Evolutionary conservation across 2,113 vertebrate species (phyloP).

Genomic region (Hylia prasina): DNA sequence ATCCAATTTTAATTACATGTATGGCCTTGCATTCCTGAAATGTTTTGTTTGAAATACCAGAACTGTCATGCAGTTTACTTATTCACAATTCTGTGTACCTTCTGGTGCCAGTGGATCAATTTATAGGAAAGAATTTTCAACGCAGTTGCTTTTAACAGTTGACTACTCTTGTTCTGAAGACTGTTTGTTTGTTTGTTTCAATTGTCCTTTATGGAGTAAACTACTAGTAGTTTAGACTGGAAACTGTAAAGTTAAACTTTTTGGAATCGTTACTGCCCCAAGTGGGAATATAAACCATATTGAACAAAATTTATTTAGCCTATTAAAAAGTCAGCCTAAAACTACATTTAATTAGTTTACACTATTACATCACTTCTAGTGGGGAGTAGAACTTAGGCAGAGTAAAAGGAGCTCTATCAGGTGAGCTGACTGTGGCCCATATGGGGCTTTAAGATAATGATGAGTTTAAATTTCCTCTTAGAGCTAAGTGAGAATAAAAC

Average conservation of each 20-base stretch:
- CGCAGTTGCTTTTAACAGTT: background rate
- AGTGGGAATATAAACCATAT: slow-evolving; percentile 77
- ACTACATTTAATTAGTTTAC: slow-evolving; percentile 76
- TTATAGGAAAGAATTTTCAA: background rate
- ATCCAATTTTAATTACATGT: background rate
- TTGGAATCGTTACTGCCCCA: slow-evolving; percentile 74
- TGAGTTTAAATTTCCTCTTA: slow-evolving; percentile 85
- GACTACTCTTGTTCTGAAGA: background rate
- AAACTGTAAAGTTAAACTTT: slow-evolving; percentile 72
- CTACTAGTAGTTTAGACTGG: slow-evolving; percentile 63
- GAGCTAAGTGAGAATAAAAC: slow-evolving; percentile 87
- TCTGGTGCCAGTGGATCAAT: background rate
- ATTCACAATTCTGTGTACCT: background rate
- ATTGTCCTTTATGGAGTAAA: slow-evolving; percentile 47
- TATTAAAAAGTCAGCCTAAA: slow-evolving; percentile 76
- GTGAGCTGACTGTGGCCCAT: slow-evolving; percentile 73
- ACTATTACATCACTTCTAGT: slow-evolving; percentile 73
- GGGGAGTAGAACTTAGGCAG: slow-evolving; percentile 52
- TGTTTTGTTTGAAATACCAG: background rate
- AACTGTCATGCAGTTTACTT: background rate
- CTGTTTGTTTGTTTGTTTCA: background rate
- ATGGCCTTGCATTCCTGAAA: background rate
- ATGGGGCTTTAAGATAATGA: slow-evolving; percentile 83
- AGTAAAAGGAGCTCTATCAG: slow-evolving; percentile 69
- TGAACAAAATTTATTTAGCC: slow-evolving; percentile 78